Base-by-base conservation (phyloP, 2,797 vertebrate species). In the Otus scops region DNA sequence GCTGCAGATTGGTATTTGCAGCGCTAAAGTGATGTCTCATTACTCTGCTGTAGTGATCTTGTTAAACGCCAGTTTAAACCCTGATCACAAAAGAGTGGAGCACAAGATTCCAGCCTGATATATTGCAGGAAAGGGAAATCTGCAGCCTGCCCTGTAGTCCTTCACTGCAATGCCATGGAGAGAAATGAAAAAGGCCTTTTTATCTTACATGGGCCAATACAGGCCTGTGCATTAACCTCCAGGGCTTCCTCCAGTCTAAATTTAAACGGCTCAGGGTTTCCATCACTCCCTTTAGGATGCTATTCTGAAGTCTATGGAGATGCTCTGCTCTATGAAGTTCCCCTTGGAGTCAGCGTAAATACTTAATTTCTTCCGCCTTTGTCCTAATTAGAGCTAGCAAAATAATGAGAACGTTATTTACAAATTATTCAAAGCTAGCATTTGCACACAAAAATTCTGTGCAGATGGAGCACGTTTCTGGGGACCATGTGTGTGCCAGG, bases 301-400 rank as follows among this genome's bases (percentile, higher is more conserved):
- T 53, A 64, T 61, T 96, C 97, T 95, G 94, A 83, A 89, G 82
- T 68, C 95, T 71, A 28, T 71, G 93, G 97, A 95, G 97, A 68
- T 96, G 95, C 88, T 97, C 17, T 59, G 13, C 78, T 94, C 96
- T 67, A 18, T 53, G 84, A 95, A 89, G 94, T 96, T 97, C 97
- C 97, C 95, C 91, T 94, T 87, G 93, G 96, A 96, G 84, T 94
- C 96, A 97, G 94, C 76, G 88, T 96, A 97, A 97, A 97, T 96
- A 86, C 89, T 91, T 71, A 15, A 48, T 69, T 88, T 69, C 86
- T 91, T 76, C 69, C 60, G 53, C 34, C 57, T 76, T 91, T 74
- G 82, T 93, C 91, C 85, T 94, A 89, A 93, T 95, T 96, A 88
- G 26, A 94, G 71, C 68, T 89, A 47, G 85, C 13, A 89, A 89